These are phyloP conservation scores for Grantiella picta DNA, from an alignment of 2,113 vertebrate genomes.

Conservation along the genomic window DNA sequence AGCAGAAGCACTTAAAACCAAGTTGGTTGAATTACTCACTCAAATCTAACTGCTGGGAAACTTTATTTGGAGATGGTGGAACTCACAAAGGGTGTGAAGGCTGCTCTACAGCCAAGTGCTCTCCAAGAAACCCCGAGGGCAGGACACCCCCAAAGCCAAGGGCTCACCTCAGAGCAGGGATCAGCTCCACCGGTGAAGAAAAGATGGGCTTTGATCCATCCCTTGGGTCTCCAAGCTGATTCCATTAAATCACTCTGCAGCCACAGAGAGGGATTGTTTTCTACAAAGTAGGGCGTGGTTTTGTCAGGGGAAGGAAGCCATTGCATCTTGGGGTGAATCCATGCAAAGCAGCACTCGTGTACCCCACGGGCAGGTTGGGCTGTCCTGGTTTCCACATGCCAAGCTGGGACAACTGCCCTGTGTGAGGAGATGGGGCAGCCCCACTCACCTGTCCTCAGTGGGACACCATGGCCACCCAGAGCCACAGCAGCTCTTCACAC, in stretches of 20 bases:
- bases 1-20: background rate
- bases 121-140: background rate
- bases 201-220: background rate
- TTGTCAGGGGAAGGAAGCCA: background rate
- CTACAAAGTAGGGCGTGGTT: rapidly evolving
- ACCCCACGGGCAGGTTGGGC: rapidly evolving
- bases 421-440: background rate
- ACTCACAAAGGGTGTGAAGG: background rate
- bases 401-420: background rate
- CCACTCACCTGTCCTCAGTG: background rate
- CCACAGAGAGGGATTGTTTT: background rate
- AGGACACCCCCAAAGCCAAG: background rate
- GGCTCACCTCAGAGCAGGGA: background rate
- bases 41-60: background rate
- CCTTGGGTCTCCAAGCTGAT: background rate
- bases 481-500: background rate
- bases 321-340: background rate
- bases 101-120: background rate
- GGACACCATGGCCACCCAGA: rapidly evolving
- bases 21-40: background rate
- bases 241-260: background rate
- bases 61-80: constrained; percentile 61
- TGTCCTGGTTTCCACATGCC: rapidly evolving
- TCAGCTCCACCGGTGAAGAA: rapidly evolving
- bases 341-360: rapidly evolving